phyloP scores from a whole-genome alignment of 2,797 vertebrate species.

The Cyprinodon diabolis region DNA sequence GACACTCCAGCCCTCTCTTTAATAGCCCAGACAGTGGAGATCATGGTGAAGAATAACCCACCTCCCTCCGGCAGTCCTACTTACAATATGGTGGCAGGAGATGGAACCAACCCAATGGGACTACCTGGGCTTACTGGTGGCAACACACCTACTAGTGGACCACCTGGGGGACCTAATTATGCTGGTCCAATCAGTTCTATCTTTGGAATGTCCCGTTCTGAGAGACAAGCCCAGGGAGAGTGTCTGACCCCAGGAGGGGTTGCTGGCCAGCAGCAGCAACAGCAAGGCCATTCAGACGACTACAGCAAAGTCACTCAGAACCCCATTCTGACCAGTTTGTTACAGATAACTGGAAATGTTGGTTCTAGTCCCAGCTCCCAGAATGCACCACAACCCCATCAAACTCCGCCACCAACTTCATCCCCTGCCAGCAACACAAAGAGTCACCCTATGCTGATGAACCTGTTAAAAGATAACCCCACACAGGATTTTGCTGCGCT shows the following conservation, averaged over 20 bases:
- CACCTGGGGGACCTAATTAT: constrained; percentile 80
- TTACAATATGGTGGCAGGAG: constrained; percentile 90
- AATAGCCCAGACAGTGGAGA: constrained; percentile 97
- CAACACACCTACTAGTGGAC: constrained; percentile 86
- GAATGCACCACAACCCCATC: constrained; percentile 85
- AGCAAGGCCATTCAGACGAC: constrained; percentile 88
- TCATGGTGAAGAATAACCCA: constrained; percentile 98
- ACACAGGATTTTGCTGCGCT: constrained; percentile 94
- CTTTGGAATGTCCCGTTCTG: constrained; percentile 86
- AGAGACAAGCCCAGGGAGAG: constrained; percentile 79
- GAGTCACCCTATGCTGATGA: constrained; percentile 99
- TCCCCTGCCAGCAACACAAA: constrained; percentile 99
- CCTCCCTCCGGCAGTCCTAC: constrained; percentile 95
- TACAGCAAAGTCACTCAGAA: constrained; percentile 99
- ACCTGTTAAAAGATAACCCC: constrained; percentile 97
- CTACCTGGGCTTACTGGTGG: constrained; percentile 83
- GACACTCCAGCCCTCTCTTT: constrained; percentile 96
- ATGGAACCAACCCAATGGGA: constrained; percentile 86
- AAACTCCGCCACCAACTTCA: constrained; percentile 95
- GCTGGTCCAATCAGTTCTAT: constrained; percentile 88
- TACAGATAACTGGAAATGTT: constrained; percentile 96
- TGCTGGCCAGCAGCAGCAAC: constrained; percentile 73
- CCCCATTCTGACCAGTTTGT: constrained; percentile 96
- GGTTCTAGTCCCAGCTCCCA: constrained; percentile 95
- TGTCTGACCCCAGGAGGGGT: constrained; percentile 67